Percentiles rank a stretch among this genome's conserved stretches.
Evolutionary conservation across 1,140 invertebrate genomes (phyloP).

Genomic region (Bombus pascuorum): DNA sequence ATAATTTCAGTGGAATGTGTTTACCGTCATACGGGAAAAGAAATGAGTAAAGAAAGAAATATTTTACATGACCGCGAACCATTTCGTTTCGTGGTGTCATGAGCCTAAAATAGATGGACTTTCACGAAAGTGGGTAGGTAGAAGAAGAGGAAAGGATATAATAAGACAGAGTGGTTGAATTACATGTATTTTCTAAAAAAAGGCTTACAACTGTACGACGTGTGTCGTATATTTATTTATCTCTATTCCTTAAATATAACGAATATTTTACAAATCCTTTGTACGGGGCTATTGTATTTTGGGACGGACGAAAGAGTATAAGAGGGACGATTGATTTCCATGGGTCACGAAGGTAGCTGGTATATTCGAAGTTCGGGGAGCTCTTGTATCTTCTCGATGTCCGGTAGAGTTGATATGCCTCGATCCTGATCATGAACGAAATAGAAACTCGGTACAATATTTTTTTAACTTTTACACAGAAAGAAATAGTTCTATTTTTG

Average conservation of each 20-base stretch:
- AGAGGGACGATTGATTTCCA: constrained; percentile 26
- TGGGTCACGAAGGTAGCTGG: constrained; percentile 35
- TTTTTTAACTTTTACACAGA: not conserved
- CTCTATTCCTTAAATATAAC: constrained; percentile 59
- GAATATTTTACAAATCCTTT: constrained; percentile 59
- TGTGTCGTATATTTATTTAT: constrained; percentile 15
- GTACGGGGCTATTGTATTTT: constrained; percentile 12
- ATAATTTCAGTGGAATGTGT: not conserved
- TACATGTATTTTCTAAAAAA: constrained; percentile 49
- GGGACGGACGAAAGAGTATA: constrained; percentile 11
- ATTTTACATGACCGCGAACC: not conserved
- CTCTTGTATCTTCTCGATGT: constrained; percentile 84
- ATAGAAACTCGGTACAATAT: not conserved
- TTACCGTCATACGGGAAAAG: not conserved
- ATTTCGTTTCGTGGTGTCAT: not conserved
- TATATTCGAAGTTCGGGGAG: constrained; percentile 74
- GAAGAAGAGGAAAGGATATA: not conserved
- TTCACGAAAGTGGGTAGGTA: not conserved
- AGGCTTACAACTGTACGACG: constrained; percentile 30
- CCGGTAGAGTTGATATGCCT: constrained; percentile 87
- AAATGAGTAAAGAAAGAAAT: not conserved
- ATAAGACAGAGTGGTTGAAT: not conserved
- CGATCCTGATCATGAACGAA: constrained; percentile 84
- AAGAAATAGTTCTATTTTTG: not conserved
- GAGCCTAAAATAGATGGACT: constrained; percentile 20